These are phyloP conservation scores for Serinus canaria DNA, from an alignment of 2,113 vertebrate species.

Conservation along the genomic window DNA sequence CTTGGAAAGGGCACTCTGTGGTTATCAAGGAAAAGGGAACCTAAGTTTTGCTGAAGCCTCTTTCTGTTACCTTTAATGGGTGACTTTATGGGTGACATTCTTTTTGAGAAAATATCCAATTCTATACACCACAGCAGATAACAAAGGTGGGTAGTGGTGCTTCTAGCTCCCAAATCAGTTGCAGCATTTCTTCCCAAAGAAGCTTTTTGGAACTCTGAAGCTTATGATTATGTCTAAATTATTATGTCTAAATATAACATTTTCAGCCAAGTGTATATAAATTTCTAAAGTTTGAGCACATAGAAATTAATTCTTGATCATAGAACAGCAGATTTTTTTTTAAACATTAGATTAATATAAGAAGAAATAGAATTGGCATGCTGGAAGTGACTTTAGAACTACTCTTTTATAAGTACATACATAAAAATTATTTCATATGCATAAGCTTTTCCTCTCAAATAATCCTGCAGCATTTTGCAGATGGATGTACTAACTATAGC, in stretches of 20 bases:
- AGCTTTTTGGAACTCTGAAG: not conserved
- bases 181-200: not conserved
- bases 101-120: not conserved
- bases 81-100: not conserved
- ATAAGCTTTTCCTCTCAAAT: slow-evolving; percentile 27
- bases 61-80: not conserved
- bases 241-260: slow-evolving; percentile 8
- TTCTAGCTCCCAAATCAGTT: not conserved
- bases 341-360: not conserved
- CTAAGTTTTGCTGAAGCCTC: not conserved
- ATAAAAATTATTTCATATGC: slow-evolving; percentile 8
- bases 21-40: not conserved
- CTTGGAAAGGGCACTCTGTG: not conserved
- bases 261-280: not conserved
- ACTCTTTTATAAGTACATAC: not conserved
- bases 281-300: not conserved
- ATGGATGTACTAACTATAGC: not conserved
- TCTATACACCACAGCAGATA: not conserved
- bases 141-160: not conserved
- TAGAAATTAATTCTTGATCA: not conserved
- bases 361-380: not conserved
- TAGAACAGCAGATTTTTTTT: not conserved
- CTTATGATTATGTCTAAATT: slow-evolving; percentile 5
- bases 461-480: not conserved
- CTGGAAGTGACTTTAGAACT: not conserved